Evolutionary conservation across 2,113 vertebrate genomes (phyloP).

Genomic region (Leptobrachium leishanense): DNA sequence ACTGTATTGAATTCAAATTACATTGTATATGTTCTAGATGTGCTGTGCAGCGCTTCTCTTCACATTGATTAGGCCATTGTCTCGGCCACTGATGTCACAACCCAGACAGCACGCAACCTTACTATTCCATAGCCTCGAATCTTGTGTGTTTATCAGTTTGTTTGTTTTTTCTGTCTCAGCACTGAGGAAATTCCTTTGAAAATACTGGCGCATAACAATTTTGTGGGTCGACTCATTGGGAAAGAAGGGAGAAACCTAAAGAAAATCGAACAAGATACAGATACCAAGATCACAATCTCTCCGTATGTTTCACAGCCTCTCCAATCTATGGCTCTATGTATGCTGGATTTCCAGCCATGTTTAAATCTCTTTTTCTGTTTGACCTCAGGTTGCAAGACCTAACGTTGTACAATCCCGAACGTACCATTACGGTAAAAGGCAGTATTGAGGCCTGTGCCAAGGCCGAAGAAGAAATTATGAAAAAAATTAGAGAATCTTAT

Average conservation of each 20-base stretch:
- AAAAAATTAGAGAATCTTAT: conserved; percentile 94
- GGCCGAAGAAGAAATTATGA: conserved; percentile 96
- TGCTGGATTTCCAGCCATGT: neutral
- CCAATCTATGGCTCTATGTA: conserved; percentile 22
- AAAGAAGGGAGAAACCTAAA: conserved; percentile 98
- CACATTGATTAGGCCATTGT: neutral
- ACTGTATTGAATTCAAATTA: too few relatives aligned
- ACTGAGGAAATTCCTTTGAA: conserved; percentile 97
- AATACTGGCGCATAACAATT: conserved; percentile 97
- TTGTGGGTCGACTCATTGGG: conserved; percentile 93
- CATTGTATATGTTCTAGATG: too few relatives aligned
- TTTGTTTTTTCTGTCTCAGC: conserved; percentile 63
- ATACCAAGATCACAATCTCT: conserved; percentile 97
- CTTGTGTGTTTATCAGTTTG: neutral
- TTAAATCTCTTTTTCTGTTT: conserved; percentile 26
- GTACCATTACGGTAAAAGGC: conserved; percentile 94
- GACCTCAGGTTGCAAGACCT: conserved; percentile 86
- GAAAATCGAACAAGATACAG: conserved; percentile 96
- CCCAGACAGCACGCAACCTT: neutral
- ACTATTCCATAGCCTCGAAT: neutral
- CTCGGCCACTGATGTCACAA: too few relatives aligned
- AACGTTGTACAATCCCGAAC: conserved; percentile 94
- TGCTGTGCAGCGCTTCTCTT: too few relatives aligned
- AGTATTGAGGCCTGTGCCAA: conserved; percentile 82
- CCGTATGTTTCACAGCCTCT: conserved; percentile 75